Percentiles rank a stretch among this genome's conserved stretches.
Conservation (phyloP, 2,113 vertebrate species). For the Emydocephalus ijimae region DNA sequence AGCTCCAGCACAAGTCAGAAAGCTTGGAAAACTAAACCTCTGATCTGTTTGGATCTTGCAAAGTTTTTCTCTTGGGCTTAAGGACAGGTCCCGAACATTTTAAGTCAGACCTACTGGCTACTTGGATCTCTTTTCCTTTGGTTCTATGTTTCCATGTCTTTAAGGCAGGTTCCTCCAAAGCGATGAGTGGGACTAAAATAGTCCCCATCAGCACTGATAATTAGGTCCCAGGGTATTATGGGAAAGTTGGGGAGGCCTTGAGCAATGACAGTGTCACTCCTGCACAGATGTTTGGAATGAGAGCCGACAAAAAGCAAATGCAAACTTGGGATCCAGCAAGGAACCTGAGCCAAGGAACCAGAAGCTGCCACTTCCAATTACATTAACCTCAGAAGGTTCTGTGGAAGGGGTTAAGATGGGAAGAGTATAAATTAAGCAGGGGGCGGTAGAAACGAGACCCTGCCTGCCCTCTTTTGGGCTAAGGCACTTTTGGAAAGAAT, state of each 20-base stretch:
- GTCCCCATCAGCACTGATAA: background rate
- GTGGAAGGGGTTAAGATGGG: slow-evolving; percentile 29
- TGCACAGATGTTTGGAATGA: background rate
- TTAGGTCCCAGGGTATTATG: background rate
- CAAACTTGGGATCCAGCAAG: background rate
- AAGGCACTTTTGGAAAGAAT: slow-evolving; percentile 80
- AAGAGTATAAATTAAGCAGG: slow-evolving; percentile 44
- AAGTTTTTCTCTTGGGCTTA: background rate
- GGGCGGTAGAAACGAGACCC: slow-evolving; percentile 54
- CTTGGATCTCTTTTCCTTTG: background rate
- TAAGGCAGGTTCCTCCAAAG: background rate
- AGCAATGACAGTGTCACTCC: background rate
- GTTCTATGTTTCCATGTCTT: background rate
- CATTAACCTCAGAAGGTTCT: slow-evolving; percentile 50
- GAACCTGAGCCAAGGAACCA: background rate
- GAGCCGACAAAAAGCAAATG: background rate
- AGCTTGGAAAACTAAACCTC: too few species aligned
- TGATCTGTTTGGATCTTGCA: background rate
- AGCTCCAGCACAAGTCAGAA: too few species aligned
- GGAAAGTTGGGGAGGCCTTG: background rate
- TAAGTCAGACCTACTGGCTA: background rate
- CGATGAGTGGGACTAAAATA: background rate
- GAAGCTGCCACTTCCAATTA: slow-evolving; percentile 17
- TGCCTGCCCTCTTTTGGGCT: slow-evolving; percentile 28
- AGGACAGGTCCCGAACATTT: background rate